Conservation (phyloP, 2,113 vertebrate genomes). For the Entelurus aequoreus region DNA sequence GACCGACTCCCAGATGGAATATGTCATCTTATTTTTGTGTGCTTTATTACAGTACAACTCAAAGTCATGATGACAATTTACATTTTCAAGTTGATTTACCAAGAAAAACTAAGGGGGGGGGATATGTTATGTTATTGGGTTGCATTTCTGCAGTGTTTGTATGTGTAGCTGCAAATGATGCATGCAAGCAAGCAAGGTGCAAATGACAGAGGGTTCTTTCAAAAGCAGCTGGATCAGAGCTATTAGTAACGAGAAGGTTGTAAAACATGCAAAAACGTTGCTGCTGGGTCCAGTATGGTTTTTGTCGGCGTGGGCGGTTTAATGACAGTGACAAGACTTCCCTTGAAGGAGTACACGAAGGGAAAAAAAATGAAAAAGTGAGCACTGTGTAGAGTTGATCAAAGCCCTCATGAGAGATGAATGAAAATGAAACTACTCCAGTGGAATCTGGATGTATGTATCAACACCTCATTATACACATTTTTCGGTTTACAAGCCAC, state of each 20-base stretch:
- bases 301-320: constrained; percentile 41
- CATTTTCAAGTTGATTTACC: constrained; percentile 33
- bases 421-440: neutral
- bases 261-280: constrained; percentile 59
- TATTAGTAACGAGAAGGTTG: constrained; percentile 44
- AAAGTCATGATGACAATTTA: constrained; percentile 34
- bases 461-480: too few species aligned
- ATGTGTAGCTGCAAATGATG: neutral
- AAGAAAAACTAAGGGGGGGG: constrained; percentile 24
- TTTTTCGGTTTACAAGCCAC: too few species aligned
- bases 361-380: neutral
- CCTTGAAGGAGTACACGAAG: constrained; percentile 18
- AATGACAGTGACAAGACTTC: constrained; percentile 33
- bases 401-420: neutral
- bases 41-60: constrained; percentile 22
- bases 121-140: constrained; percentile 20
- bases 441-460: too few species aligned
- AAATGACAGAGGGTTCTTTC: constrained; percentile 42
- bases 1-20: constrained; percentile 37
- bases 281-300: constrained; percentile 42
- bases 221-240: constrained; percentile 42
- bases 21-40: constrained; percentile 47
- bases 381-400: neutral
- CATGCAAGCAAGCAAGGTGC: constrained; percentile 4
- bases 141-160: constrained; percentile 10